These are phyloP conservation scores for Sphyrna mokarran DNA, from an alignment of 2,113 vertebrate genomes.

Conservation along the genomic window DNA sequence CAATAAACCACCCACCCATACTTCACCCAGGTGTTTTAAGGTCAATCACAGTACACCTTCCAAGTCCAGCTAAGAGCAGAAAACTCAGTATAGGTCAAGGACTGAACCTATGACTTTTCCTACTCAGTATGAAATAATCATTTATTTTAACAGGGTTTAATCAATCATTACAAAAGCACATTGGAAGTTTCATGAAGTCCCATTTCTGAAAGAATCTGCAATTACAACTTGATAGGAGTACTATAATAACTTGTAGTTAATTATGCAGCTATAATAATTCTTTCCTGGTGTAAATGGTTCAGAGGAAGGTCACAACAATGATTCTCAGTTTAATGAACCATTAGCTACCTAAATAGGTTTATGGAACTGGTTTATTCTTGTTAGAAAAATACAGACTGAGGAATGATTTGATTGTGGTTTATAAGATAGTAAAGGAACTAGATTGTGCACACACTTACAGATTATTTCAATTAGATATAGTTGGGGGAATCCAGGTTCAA, in stretches of 20 bases:
- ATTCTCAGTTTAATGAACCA: background rate
- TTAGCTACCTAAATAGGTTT: background rate
- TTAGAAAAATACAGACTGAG: background rate
- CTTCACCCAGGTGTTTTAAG: background rate
- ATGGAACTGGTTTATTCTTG: background rate
- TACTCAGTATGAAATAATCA: background rate
- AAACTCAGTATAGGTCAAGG: background rate
- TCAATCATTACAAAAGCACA: background rate
- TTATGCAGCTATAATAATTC: background rate
- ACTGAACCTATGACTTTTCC: background rate
- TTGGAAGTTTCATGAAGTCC: background rate
- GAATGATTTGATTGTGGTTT: background rate
- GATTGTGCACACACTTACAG: background rate
- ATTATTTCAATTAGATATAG: background rate
- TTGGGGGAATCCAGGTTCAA: background rate
- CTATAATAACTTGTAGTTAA: background rate
- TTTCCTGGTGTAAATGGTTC: background rate
- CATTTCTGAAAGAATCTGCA: background rate
- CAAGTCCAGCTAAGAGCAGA: background rate
- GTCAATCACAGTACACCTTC: background rate
- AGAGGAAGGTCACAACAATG: background rate
- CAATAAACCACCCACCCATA: background rate
- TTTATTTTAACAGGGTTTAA: background rate
- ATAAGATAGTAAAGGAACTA: background rate
- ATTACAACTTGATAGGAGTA: background rate